Evolutionary conservation across 1,140 invertebrate genomes (phyloP).

Genomic region (Varroa destructor): DNA sequence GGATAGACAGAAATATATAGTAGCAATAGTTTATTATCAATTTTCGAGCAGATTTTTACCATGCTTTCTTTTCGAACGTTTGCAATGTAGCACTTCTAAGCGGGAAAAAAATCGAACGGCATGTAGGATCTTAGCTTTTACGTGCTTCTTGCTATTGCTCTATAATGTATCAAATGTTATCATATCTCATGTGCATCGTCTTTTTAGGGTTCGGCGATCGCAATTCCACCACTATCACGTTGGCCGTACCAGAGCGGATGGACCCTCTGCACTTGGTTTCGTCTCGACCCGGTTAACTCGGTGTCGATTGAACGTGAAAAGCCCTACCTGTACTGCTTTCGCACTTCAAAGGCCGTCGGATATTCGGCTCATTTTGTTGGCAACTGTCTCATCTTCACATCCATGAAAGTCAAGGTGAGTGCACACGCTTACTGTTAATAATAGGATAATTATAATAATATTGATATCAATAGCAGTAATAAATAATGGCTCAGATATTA

Average conservation of each 20-base stretch:
- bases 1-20: too few species aligned
- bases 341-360: slow-evolving; percentile 87
- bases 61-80: too few species aligned
- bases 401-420: slow-evolving; percentile 77
- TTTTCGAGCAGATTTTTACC: too few species aligned
- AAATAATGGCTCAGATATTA: background rate
- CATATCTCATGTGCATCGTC: background rate
- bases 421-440: background rate
- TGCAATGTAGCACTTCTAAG: too few species aligned
- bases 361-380: slow-evolving; percentile 99
- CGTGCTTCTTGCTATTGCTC: too few species aligned
- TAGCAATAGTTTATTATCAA: too few species aligned
- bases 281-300: slow-evolving; percentile 93
- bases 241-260: slow-evolving; percentile 99
- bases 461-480: background rate
- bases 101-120: too few species aligned
- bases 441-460: background rate
- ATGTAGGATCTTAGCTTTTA: too few species aligned
- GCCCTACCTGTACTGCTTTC: slow-evolving; percentile 96
- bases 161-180: too few species aligned
- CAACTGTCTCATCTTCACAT: slow-evolving; percentile 92
- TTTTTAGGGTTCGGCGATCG: slow-evolving; percentile 57
- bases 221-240: slow-evolving; percentile 82
- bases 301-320: slow-evolving; percentile 96
- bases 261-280: slow-evolving; percentile 98